phyloP scores from a whole-genome alignment of 1,140 invertebrate species.

The Drosophila saltans region DNA sequence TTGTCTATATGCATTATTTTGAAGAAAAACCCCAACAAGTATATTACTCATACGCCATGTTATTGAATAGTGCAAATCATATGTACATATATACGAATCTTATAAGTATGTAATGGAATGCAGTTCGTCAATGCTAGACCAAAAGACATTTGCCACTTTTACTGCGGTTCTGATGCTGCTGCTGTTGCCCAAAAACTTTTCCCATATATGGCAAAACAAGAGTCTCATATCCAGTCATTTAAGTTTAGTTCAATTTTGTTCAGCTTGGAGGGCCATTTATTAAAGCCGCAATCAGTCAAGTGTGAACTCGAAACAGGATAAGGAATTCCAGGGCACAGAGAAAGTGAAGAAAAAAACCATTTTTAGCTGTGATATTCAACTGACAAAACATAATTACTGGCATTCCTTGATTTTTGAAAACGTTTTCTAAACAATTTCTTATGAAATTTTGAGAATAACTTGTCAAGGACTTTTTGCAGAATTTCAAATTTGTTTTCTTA shows the following conservation, averaged over 20 bases:
- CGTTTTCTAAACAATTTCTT: no score
- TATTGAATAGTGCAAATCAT: neutral
- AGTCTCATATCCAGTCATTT: slow-evolving; percentile 32
- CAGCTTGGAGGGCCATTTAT: slow-evolving; percentile 10
- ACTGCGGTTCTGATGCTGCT: slow-evolving; percentile 34
- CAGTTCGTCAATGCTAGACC: slow-evolving; percentile 31
- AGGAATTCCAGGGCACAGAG: no score
- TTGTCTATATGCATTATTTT: neutral
- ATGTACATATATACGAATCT: slow-evolving; percentile 39
- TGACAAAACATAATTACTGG: no score
- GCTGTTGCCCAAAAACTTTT: neutral
- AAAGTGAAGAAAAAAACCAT: no score
- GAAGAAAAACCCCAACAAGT: neutral
- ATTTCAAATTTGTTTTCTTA: no score
- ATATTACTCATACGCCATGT: slow-evolving; percentile 1
- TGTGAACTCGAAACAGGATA: neutral
- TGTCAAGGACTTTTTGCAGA: no score
- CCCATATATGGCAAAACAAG: slow-evolving; percentile 25
- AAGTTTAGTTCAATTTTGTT: slow-evolving; percentile 30
- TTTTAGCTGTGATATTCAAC: no score
- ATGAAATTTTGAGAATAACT: no score
- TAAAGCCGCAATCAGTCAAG: slow-evolving; percentile 1
- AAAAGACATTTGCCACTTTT: slow-evolving; percentile 42
- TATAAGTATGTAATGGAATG: slow-evolving; percentile 31
- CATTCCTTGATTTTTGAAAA: no score